Conservation (phyloP, 1,140 invertebrate species). For the Odontomachus brunneus region DNA sequence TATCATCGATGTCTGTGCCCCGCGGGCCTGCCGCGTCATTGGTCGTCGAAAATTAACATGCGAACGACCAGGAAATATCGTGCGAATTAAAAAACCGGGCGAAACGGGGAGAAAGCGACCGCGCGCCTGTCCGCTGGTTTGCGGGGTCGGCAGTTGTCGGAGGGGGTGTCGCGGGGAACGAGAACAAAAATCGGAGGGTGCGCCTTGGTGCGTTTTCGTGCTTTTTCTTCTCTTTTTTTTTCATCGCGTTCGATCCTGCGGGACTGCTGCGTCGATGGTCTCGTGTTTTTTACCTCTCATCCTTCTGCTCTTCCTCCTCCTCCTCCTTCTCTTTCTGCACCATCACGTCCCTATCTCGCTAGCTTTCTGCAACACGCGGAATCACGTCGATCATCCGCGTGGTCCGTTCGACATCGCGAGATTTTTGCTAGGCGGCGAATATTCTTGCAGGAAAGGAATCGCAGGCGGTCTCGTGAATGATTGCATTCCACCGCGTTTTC, state of each 20-base stretch:
- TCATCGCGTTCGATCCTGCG: neutral
- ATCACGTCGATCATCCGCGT: slow-evolving; percentile 48
- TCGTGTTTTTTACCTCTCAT: neutral
- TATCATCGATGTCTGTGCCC: slow-evolving; percentile 83
- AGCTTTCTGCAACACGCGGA: slow-evolving; percentile 31
- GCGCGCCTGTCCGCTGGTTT: slow-evolving; percentile 44
- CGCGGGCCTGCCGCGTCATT: slow-evolving; percentile 77
- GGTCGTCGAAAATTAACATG: slow-evolving; percentile 83
- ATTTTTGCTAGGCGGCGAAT: neutral
- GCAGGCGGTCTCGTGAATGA: too few species aligned
- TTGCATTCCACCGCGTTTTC: too few species aligned
- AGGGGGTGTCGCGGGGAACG: neutral
- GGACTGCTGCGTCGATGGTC: neutral
- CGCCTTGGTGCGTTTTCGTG: neutral
- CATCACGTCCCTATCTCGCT: neutral
- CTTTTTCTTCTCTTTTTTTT: slow-evolving; percentile 31
- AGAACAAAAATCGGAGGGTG: slow-evolving; percentile 61
- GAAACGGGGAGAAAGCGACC: slow-evolving; percentile 53
- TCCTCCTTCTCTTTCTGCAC: neutral
- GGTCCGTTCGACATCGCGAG: neutral
- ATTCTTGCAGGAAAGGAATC: neutral
- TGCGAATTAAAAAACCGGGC: slow-evolving; percentile 79
- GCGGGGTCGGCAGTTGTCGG: neutral
- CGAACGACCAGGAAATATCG: slow-evolving; percentile 81
- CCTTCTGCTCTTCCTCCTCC: neutral